phyloP scores from a whole-genome alignment of 2,797 vertebrate species.

The Chiroxiphia lanceolata region DNA sequence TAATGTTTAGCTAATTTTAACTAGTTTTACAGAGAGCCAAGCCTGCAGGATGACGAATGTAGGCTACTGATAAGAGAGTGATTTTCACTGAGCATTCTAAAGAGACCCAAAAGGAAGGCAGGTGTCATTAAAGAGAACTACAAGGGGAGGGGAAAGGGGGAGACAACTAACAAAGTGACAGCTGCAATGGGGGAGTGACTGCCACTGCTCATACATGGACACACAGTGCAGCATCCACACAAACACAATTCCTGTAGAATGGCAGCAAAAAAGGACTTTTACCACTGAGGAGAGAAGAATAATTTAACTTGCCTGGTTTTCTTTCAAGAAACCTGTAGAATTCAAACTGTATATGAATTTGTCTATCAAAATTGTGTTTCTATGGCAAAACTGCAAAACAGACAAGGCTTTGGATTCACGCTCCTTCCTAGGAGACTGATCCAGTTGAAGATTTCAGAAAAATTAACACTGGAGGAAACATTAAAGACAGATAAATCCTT shows the following conservation, averaged over 20 bases:
- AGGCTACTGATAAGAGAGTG: not conserved
- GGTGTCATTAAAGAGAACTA: not conserved
- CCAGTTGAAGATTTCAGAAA: not conserved
- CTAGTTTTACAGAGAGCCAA: not conserved
- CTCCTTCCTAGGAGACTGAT: not conserved
- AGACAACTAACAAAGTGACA: not conserved
- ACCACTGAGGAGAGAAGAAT: not conserved
- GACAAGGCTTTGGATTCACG: fast-evolving
- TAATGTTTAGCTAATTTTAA: not conserved
- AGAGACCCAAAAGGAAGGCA: not conserved
- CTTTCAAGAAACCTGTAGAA: not conserved
- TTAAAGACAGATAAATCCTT: not conserved
- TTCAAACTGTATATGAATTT: not conserved
- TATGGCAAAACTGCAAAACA: not conserved
- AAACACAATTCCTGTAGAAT: not conserved
- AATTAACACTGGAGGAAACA: not conserved
- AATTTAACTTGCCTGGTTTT: not conserved
- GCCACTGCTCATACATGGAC: not conserved
- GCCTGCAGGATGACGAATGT: not conserved
- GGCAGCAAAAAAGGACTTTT: not conserved
- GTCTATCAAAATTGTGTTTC: not conserved
- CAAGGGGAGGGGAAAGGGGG: not conserved
- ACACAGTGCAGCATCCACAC: not conserved
- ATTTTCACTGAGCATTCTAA: not conserved
- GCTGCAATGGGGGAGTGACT: not conserved